phyloP scores from a whole-genome alignment of 2,113 vertebrate genomes.

The Hippocampus guttulatus region DNA sequence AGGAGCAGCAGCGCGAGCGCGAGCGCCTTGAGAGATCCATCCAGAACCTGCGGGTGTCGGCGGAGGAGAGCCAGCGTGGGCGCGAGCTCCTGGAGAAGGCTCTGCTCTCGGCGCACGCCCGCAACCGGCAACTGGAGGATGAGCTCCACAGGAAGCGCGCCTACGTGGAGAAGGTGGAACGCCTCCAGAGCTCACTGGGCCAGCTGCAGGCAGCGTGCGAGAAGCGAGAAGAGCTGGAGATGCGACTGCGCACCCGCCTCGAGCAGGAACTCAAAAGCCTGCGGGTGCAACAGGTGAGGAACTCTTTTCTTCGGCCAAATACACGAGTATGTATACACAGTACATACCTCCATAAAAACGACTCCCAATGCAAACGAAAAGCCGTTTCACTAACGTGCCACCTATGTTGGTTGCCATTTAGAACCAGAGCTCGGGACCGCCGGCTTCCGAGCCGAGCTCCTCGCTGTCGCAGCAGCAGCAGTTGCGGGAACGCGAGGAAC shows the following conservation, averaged over 20 bases:
- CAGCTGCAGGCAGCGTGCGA: constrained; percentile 95
- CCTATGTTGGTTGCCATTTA: constrained; percentile 49
- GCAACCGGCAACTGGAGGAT: constrained; percentile 83
- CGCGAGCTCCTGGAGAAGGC: constrained; percentile 88
- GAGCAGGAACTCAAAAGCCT: constrained; percentile 95
- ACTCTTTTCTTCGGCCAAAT: background rate
- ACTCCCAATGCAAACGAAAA: no score
- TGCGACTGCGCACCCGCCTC: constrained; percentile 85
- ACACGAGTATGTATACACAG: no score
- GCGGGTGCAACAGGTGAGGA: constrained; percentile 85
- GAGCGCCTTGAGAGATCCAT: constrained; percentile 85
- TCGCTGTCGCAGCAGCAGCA: constrained; percentile 80
- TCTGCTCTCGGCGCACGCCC: constrained; percentile 77
- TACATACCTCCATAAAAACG: no score
- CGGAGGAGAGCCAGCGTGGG: constrained; percentile 85
- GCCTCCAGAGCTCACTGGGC: constrained; percentile 87
- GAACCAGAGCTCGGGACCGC: constrained; percentile 33
- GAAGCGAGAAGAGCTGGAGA: constrained; percentile 88
- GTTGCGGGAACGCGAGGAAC: constrained; percentile 89
- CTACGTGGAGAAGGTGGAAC: constrained; percentile 92
- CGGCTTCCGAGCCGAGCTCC: constrained; percentile 62
- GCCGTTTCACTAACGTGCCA: background rate
- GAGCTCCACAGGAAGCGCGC: constrained; percentile 89
- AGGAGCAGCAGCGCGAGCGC: constrained; percentile 85
- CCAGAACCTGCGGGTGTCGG: constrained; percentile 75